phyloP scores from a whole-genome alignment of 2,888 invertebrate genomes.

The Ophonus ardosiacus region DNA sequence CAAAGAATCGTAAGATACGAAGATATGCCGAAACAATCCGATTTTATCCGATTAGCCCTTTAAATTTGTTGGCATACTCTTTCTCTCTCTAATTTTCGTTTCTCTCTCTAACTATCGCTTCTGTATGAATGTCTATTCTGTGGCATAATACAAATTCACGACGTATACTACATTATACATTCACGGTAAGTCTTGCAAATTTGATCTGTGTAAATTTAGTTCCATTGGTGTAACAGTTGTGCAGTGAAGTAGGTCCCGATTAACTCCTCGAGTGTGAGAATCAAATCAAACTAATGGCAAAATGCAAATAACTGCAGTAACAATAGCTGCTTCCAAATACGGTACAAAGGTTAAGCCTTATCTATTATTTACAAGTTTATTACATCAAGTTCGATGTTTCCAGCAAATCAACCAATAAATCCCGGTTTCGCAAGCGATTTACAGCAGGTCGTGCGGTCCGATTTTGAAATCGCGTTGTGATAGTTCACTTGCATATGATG shows the following conservation, averaged over 20 bases:
- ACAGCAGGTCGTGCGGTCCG: conserved; percentile 28
- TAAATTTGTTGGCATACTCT: too few relatives aligned
- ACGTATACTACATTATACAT: neutral
- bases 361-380: conserved; percentile 57
- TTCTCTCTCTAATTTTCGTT: too few relatives aligned
- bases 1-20: too few relatives aligned
- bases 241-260: conserved; percentile 19
- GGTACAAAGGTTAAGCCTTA: conserved; percentile 36
- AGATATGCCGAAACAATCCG: too few relatives aligned
- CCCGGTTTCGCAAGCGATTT: conserved; percentile 35
- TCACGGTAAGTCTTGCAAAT: neutral
- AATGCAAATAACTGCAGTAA: conserved; percentile 22
- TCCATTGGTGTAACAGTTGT: neutral
- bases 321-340: conserved; percentile 40
- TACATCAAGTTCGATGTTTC: conserved; percentile 49
- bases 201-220: conserved; percentile 1
- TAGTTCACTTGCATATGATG: conserved; percentile 42
- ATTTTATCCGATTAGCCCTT: too few relatives aligned
- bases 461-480: conserved; percentile 28
- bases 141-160: neutral
- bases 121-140: too few relatives aligned
- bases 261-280: conserved; percentile 37
- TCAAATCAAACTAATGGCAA: conserved; percentile 31
- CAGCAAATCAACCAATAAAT: conserved; percentile 53
- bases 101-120: too few relatives aligned